Base-by-base conservation (phyloP, 2,888 invertebrate species). In the Eurois occulta region DNA sequence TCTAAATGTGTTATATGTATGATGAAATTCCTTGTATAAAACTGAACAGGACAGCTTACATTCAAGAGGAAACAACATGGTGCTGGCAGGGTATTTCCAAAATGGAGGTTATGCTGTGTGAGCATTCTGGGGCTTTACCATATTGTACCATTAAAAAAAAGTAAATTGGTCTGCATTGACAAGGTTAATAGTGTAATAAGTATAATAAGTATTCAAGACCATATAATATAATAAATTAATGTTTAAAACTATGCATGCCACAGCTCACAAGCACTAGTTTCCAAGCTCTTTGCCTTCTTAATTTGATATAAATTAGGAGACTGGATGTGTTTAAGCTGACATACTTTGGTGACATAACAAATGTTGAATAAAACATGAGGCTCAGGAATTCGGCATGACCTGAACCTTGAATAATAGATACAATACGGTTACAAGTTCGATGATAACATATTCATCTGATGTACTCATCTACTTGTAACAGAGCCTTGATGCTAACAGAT, bases 41-140 rank as follows among this genome's bases (percentile, higher is more conserved):
- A 77, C 28, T 11, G 3, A 70, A 58, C 69, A 83, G 80, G 83
- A 72, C 32, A 71, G 28, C 24, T 74, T 35, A 10, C n/a, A 72
- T 38, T 35, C 11, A 16, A 71, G 62, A 81, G 72, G 74, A 85
- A 77, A 85, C 43, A 55, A 58, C 0, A 80, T 70, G n/a, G 43
- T 85, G 76, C 64, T 71, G 52, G 32, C 72, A 52, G 58, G 86
- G 86, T 72, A 78, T 86, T 84, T 86, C 86, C 84, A 84, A 86
- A 85, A 75, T 82, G 75, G 84, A 75, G 72, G 75, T 32, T 75
- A 65, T 28, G 38, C n/a, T 81, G 58, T 69, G 16, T 71, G 10
- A 62, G 21, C 60, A 70, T 71, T 46, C 16, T 80, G 46, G 69
- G 46, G 28, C 8, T 65, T 8, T n/a, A 38, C 62, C 60, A 8